Conservation (phyloP, 1,140 invertebrate genomes). For the Drosophila nebulosa region DNA sequence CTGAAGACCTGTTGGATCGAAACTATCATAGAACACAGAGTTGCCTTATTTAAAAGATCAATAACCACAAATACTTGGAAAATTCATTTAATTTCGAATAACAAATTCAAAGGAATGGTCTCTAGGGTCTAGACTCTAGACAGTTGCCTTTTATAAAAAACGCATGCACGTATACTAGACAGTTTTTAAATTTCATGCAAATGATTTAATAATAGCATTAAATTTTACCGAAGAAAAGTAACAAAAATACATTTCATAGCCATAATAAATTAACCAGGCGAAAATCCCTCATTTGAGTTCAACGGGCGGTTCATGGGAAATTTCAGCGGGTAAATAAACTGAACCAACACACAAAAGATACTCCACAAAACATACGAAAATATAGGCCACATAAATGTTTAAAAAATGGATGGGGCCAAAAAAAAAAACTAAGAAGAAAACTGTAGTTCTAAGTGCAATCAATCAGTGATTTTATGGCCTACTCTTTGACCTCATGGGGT, state of each 20-base stretch:
- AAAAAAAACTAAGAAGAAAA: constrained; percentile 19
- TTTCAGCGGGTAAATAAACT: constrained; percentile 29
- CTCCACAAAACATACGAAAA: constrained; percentile 15
- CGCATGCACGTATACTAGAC: background rate
- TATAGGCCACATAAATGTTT: constrained; percentile 62
- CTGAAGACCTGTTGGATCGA: no score
- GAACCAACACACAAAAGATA: constrained; percentile 9
- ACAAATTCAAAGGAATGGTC: background rate
- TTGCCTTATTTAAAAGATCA: no score
- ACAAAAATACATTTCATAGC: constrained; percentile 12
- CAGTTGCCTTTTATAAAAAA: background rate
- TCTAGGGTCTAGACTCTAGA: background rate
- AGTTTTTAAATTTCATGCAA: background rate
- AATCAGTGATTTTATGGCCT: constrained; percentile 52
- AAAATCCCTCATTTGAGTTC: constrained; percentile 29
- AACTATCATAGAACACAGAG: no score
- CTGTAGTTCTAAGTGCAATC: constrained; percentile 52
- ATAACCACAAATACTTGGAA: no score
- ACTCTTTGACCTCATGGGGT: constrained; percentile 13
- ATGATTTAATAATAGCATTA: constrained; percentile 14
- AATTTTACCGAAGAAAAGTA: background rate
- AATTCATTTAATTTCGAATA: background rate
- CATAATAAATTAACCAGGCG: background rate
- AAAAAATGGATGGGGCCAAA: constrained; percentile 46
- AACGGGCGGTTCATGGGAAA: constrained; percentile 59